These are phyloP conservation scores for Melopsittacus undulatus DNA, from an alignment of 2,797 vertebrate species.

Conservation along the genomic window DNA sequence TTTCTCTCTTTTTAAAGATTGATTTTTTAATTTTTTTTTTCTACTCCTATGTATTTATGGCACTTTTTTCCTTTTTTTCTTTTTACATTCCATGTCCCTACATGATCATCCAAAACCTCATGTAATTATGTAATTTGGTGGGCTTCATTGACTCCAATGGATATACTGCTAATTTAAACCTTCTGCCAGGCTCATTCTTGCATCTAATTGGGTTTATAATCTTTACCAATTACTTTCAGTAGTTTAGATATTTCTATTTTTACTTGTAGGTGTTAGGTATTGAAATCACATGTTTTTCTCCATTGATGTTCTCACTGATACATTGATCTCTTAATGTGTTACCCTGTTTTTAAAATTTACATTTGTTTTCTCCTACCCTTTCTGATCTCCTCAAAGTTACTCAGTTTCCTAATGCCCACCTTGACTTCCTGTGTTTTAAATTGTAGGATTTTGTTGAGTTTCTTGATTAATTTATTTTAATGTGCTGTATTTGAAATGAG, in stretches of 20 bases:
- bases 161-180: conserved; percentile 20
- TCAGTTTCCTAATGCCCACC: neutral
- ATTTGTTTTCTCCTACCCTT: neutral
- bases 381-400: neutral
- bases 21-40: neutral
- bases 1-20: neutral
- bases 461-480: neutral
- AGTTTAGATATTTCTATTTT: neutral
- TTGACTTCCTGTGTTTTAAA: neutral
- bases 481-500: neutral
- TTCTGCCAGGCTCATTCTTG: conserved; percentile 19
- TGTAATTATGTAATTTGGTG: conserved; percentile 4
- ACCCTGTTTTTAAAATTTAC: neutral
- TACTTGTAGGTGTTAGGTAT: neutral
- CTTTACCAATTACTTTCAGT: conserved; percentile 1
- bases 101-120: conserved; percentile 2
- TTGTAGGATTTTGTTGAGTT: neutral
- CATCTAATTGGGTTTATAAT: conserved; percentile 41
- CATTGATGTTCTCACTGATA: neutral
- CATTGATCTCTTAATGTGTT: neutral
- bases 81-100: neutral
- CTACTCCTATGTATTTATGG: neutral
- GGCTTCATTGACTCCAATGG: neutral
- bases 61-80: neutral
- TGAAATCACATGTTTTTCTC: neutral